Evolutionary conservation across 2,113 vertebrate species (phyloP).

Genomic region (Opisthocomus hoazin): DNA sequence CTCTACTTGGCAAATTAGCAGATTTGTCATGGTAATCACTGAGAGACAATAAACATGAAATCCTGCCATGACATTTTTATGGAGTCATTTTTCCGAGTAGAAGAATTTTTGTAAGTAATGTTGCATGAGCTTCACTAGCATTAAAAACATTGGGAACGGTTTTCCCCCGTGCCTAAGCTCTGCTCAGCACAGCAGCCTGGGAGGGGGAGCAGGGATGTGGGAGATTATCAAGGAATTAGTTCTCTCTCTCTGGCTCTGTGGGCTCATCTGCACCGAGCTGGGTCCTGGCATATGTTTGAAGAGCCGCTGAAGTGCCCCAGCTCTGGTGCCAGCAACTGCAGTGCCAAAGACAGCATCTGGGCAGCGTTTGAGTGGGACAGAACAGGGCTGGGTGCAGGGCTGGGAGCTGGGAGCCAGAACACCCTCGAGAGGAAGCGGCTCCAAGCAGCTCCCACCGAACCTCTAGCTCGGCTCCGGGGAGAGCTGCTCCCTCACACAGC

Average conservation of each 20-base stretch:
- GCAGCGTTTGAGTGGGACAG: background rate
- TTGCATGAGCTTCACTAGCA: background rate
- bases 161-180: background rate
- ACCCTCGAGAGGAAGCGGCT: background rate
- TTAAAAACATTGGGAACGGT: background rate
- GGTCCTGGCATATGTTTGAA: background rate
- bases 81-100: background rate
- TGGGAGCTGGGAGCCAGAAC: background rate
- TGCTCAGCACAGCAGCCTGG: background rate
- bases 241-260: background rate
- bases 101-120: constrained; percentile 3
- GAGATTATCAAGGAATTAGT: constrained; percentile 27
- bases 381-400: background rate
- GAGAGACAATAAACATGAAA: constrained; percentile 29
- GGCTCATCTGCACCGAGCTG: background rate
- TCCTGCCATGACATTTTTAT: constrained; percentile 22
- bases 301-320: background rate
- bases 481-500: background rate
- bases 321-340: background rate
- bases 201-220: background rate
- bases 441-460: background rate
- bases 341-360: background rate
- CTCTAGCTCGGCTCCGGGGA: background rate
- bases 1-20: constrained; percentile 16
- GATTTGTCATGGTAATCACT: constrained; percentile 38